phyloP scores from a whole-genome alignment of 2,888 invertebrate genomes.

The Prosapia bicincta region DNA sequence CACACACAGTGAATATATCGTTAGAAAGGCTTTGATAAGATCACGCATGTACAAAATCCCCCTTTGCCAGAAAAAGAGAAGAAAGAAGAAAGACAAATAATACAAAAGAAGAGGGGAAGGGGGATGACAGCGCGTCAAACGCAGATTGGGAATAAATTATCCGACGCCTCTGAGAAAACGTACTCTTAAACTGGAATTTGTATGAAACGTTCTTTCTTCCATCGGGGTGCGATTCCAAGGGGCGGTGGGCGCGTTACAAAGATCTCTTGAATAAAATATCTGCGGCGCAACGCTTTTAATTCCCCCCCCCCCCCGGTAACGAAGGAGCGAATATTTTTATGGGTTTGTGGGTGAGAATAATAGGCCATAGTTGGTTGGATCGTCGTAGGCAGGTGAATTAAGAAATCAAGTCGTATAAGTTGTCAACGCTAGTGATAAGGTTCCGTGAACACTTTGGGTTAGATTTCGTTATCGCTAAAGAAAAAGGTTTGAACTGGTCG shows the following conservation, averaged over 20 bases:
- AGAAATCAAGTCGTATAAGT: neutral
- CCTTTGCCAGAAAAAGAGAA: too few relatives aligned
- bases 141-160: slow-evolving; percentile 14
- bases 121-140: neutral
- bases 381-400: neutral
- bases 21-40: too few relatives aligned
- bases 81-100: slow-evolving; percentile 2
- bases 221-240: neutral
- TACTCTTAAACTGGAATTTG: neutral
- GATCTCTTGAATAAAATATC: slow-evolving; percentile 3
- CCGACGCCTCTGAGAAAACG: neutral
- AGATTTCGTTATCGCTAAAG: neutral
- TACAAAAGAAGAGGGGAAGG: slow-evolving; percentile 2
- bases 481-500: neutral
- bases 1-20: too few relatives aligned
- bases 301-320: slow-evolving; percentile 4
- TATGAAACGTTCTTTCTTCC: neutral
- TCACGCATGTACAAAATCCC: too few relatives aligned
- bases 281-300: slow-evolving; percentile 6
- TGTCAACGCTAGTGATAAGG: too few relatives aligned
- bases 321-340: slow-evolving; percentile 10
- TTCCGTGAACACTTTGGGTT: neutral
- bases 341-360: slow-evolving; percentile 14
- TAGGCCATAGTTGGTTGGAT: neutral
- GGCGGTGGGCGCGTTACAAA: neutral